Evolutionary conservation across 2,888 invertebrate genomes (phyloP), one percentile per base, ranked within the genome.

Genomic region (Dione vanillae): DNA sequence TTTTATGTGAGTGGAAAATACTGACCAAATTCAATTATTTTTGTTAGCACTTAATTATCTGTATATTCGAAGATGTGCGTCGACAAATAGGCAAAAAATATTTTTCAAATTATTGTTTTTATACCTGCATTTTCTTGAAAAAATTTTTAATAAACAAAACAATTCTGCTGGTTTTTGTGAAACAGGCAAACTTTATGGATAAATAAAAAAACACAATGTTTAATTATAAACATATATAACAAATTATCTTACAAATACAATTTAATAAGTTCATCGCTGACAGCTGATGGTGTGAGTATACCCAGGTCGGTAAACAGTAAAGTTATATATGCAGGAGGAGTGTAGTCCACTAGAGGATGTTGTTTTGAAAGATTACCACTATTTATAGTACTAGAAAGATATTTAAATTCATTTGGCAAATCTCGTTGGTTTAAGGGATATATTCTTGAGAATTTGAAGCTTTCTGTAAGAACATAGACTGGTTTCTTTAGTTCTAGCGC

Each of bases 241-340:
- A 70, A 40, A 51, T 52, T 19, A 62, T 62, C 19, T 68, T 95
- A 99, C 83, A 98, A 95, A 92, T 99, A 99, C 75, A 99, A 93
- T 90, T 99, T 98, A 75, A 99, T 98, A 27, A 99, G 94, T 94
- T 99, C 98, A 83, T 99, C 99, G 87, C 99, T 98, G 37, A 99
- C 98, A 64, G 99, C 99, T 0, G 99, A 98, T 0, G 99, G 98
- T 1, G 99, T 98, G 35, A 99, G 91, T 74, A 99, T 97, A 1
- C 99, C 99, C 74, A 99, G 93, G 90, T 99, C 99, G 0, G 99
- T 99, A 84, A 99, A 98, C 37, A 99, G 92, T 40, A 99, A 93
- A 0, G 97, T 97, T 37, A 99, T 97, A 79, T 97, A 98, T 0
- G 96, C 95, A 0, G 99, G 99, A 0, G 99, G 98, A 0, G 99